Base-by-base conservation (phyloP, 2,888 invertebrate species). In the Lomographa bimaculata region DNA sequence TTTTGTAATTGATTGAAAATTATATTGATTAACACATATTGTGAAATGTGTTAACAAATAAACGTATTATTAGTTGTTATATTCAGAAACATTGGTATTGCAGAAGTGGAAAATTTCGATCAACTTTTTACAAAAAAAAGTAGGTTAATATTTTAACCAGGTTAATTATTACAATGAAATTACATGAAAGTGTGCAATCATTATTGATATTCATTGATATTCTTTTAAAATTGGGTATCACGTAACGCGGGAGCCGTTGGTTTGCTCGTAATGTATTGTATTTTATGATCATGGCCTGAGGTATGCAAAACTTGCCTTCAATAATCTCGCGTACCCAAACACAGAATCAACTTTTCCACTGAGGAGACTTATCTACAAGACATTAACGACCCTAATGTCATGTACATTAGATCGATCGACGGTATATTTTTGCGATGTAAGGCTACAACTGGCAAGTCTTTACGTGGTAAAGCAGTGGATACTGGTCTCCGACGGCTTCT, bases 231-330 rank as follows among this genome's bases (percentile, higher is more conserved):
- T 55, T 64, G 49, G 65, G 65, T 70, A 72, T 71, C 72, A 82
- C 83, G 83, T 84, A 84, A 83, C 73, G 70, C 85, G 65, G 85
- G 69, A 84, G 85, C 78, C 60, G 57, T 57, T 64, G 67, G 66
- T 57, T 64, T 45, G 71, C 70, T 79, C 81, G 70, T 84, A 79
- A 84, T 78, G 78, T 80, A 72, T 78, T 78, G 76, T 79, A 79
- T 78, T 84, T 84, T 83, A 83, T 77, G 69, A 64, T 68, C 71
- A 65, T 71, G 80, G 79, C 79, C 77, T 71, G 80, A 70, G 79
- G 79, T 84, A 82, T 83, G 82, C 79, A 80, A 81, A 81, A 81
- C 80, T 72, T 57, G 75, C 72, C 79, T 81, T 76, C 79, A 67
- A 79, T 80, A 83, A 79, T 80, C 77, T 74, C 67, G 64, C 66